Evolutionary conservation across 2,797 vertebrate species (phyloP), one percentile per base, ranked within the genome.

Genomic region (Hybognathus amarus): DNA sequence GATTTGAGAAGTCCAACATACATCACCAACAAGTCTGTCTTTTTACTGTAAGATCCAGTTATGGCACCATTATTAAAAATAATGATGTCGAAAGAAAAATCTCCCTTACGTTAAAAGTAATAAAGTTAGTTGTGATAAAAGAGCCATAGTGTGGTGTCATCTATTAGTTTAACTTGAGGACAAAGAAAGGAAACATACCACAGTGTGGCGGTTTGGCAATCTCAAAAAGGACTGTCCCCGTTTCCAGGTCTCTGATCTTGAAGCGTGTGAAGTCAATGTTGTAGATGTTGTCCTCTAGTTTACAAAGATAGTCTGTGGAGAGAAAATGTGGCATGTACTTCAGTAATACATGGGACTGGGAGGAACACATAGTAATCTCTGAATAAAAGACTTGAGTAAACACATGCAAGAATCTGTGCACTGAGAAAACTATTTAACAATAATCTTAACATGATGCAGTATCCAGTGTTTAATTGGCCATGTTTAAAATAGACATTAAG

Each of bases 221-320:
- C 93, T 99, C 98, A 92, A 99, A 99, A 17, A 99, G 95, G 76
- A 99, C 97, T 0, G 97, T 97, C 77, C 97, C 96, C 0, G 97
- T 98, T 92, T 99, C 98, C 86, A 99, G 94, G 90, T 99, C 98
- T 88, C 98, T 93, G 88, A 99, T 99, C 95, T 98, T 99, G 92
- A 99, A 99, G 70, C 98, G 96, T 12, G 97, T 99, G 83, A 99
- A 99, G 89, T 99, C 98, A 80, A 99, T 96, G 89, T 94, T 96
- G 93, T 95, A 99, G 89, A 99, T 87, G 47, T 99, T 99, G 92
- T 99, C 98, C 85, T 99, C 98, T 0, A 95, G 97, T 92, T 95
- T 98, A 91, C 98, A 99, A 56, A 99, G 94, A 90, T 99, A 99
- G 91, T 96, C 98, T 97, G 91, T 56, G 10, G 24, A 83, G 9